Base-by-base conservation (phyloP, 2,888 invertebrate species). In the Yponomeuta malinellus region DNA sequence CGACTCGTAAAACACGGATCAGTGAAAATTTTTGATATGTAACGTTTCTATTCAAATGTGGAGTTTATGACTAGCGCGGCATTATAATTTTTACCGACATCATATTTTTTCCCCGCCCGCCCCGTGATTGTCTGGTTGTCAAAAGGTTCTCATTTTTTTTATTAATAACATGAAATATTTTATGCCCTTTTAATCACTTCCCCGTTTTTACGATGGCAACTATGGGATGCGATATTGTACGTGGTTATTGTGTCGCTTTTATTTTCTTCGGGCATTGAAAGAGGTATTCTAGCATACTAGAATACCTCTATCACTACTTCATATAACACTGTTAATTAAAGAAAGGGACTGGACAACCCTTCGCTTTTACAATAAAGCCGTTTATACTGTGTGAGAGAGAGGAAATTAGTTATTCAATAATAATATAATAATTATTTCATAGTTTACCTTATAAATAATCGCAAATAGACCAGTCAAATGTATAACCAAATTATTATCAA, bases 21-120 rank as follows among this genome's bases (percentile, higher is more conserved):
- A 90, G 85, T 90, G 92, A 90, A 89, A 90, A 90, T 91, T 91
- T 92, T 92, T 91, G 92, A 92, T 91, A 91, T 90, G 92, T 91
- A 87, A 91, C 90, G 87, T 86, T 90, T 84, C 89, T 90, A 92
- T 92, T 92, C 92, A 92, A 92, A 92, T 90, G 86, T 77, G 37
- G 76, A 81, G 79, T 90, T 92, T 90, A 91, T 89, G 91, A 90
- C 81, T 78, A 81, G 78, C 78, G 78, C 79, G 81, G 87, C 87
- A 88, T 91, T 90, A 91, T 88, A 87, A 89, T 89, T 90, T 73
- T 91, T 90, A 90, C 86, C 87, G 88, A 83, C 84, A 81, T 88
- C 87, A 85, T 90, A 90, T 89, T 89, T 90, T 23, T 83, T 85
- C 68, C 75, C 84, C 83, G 84, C 81, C 37, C 85, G 79, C 83